A percentile compares a stretch with the other conserved stretches of the same genome.
phyloP scores from a whole-genome alignment of 2,888 invertebrate genomes.

The Anthrax anthrax region DNA sequence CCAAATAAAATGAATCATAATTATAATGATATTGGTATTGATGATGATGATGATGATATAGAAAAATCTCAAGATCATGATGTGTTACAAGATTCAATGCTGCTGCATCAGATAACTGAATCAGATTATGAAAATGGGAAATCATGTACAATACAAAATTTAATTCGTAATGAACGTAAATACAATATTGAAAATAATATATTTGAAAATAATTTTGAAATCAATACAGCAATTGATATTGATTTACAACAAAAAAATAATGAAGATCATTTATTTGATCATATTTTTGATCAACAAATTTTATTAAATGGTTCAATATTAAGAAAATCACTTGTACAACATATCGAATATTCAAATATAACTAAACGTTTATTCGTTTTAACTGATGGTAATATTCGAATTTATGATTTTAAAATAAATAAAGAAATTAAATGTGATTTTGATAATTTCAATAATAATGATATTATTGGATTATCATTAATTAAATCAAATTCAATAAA shows the following conservation, averaged over 20 bases:
- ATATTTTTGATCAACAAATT: constrained; percentile 27
- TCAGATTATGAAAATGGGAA: constrained; percentile 20
- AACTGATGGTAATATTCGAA: constrained; percentile 22
- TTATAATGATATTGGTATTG: neutral
- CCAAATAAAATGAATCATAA: constrained; percentile 12
- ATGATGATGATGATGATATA: neutral
- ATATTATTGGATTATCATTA: constrained; percentile 2
- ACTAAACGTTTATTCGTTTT: constrained; percentile 27
- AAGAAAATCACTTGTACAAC: constrained; percentile 25
- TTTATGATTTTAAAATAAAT: constrained; percentile 21
- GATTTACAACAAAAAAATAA: neutral
- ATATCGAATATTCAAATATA: constrained; percentile 25
- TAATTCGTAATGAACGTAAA: constrained; percentile 27
- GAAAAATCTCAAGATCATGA: neutral
- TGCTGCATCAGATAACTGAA: neutral
- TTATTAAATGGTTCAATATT: constrained; percentile 25
- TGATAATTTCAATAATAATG: neutral
- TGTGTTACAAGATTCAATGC: neutral
- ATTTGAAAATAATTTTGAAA: neutral
- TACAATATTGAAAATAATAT: constrained; percentile 16
- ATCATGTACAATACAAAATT: constrained; percentile 34
- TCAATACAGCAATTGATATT: neutral
- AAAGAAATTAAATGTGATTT: neutral
- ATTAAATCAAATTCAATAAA: neutral
- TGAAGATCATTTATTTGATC: constrained; percentile 5